phyloP scores from a whole-genome alignment of 1,140 invertebrate genomes.

The Brachionus calyciflorus region DNA sequence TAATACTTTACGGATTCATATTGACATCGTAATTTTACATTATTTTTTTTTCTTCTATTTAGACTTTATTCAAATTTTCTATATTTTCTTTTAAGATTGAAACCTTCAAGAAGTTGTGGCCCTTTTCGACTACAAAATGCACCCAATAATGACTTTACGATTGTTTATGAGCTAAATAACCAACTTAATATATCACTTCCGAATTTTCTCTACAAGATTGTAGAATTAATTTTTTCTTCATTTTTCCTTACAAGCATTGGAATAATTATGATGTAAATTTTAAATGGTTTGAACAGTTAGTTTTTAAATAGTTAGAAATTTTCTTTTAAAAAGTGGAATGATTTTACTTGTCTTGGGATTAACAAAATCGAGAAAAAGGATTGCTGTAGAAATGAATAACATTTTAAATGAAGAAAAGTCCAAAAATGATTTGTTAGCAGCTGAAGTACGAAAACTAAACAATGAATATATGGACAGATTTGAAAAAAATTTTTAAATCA shows the following conservation, averaged over 20 bases:
- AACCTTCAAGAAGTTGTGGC: constrained; percentile 20
- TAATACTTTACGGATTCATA: not conserved
- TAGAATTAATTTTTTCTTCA: constrained; percentile 9
- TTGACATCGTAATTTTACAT: not conserved
- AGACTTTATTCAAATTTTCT: too few relatives aligned
- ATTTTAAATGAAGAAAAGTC: not conserved
- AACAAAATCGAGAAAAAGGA: not conserved
- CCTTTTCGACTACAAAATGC: constrained; percentile 11
- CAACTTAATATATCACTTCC: not conserved
- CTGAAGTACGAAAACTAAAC: not conserved
- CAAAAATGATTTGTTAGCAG: not conserved
- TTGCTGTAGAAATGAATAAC: not conserved
- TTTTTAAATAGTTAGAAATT: not conserved
- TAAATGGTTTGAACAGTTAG: too few relatives aligned
- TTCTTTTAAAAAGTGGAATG: not conserved
- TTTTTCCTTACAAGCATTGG: not conserved
- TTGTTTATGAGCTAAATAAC: not conserved
- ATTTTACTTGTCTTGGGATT: not conserved
- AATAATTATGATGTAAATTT: not conserved
- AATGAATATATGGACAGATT: not conserved
- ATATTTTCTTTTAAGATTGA: constrained; percentile 23
- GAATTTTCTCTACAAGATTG: not conserved
- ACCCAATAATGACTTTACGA: not conserved
- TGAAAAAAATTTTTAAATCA: not conserved
- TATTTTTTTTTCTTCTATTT: not conserved